A percentile compares a stretch with the other conserved stretches of the same genome.
These are phyloP conservation scores for Camponotus vicinus DNA, from an alignment of 1,140 invertebrate genomes.

Conservation along the genomic window DNA sequence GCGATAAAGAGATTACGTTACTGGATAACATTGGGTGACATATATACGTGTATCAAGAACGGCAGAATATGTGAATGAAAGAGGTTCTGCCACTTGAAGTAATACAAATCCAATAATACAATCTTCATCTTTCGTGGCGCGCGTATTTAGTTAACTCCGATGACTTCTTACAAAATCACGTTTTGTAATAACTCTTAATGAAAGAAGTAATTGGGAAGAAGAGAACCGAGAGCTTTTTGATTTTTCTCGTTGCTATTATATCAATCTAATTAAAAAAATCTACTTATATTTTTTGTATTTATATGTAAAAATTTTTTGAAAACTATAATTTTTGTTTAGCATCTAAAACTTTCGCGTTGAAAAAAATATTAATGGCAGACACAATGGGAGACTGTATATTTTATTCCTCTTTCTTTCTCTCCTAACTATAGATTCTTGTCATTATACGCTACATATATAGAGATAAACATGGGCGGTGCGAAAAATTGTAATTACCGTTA, in stretches of 20 bases:
- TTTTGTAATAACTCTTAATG: neutral
- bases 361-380: neutral
- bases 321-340: neutral
- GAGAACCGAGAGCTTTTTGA: neutral
- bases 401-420: neutral
- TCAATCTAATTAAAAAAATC: neutral
- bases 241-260: neutral
- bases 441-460: neutral
- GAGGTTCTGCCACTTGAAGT: neutral
- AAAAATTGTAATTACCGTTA: slow-evolving; percentile 28
- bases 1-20: slow-evolving; percentile 74
- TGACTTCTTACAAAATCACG: neutral
- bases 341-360: neutral
- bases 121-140: neutral
- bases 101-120: slow-evolving; percentile 7
- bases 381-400: too few species aligned
- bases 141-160: too few species aligned
- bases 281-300: neutral
- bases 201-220: neutral
- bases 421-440: neutral
- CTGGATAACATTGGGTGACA: slow-evolving; percentile 59
- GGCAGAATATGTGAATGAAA: neutral
- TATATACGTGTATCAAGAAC: slow-evolving; percentile 55
- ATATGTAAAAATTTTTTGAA: neutral
- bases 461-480: neutral